Conservation (phyloP, 2,797 vertebrate species). For the Pseudochaenichthys georgianus region DNA sequence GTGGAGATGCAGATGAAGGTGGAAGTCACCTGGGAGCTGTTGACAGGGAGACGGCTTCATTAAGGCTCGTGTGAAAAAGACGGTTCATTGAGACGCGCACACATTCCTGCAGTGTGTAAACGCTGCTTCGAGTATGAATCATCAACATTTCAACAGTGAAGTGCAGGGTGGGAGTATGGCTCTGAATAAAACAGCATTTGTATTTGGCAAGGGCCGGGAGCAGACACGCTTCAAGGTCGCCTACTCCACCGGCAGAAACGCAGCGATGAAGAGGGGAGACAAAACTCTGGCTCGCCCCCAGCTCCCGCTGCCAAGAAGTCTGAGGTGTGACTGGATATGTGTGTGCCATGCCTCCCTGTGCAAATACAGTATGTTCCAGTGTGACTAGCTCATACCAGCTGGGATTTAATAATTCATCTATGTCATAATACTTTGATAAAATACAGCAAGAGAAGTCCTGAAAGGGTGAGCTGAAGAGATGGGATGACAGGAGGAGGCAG, state of each 20-base stretch:
- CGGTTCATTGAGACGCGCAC: constrained; percentile 44
- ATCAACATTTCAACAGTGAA: constrained; percentile 55
- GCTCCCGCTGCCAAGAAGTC: constrained; percentile 56
- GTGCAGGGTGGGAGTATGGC: constrained; percentile 33
- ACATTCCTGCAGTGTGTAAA: constrained; percentile 47
- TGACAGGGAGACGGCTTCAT: constrained; percentile 48
- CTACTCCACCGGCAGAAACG: constrained; percentile 41
- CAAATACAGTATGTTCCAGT: constrained; percentile 14
- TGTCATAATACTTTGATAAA: constrained; percentile 6
- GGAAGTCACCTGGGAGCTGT: constrained; percentile 43
- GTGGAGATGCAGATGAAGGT: not conserved
- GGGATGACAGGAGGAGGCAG: constrained; percentile 3
- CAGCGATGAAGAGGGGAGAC: constrained; percentile 37
- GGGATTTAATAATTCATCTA: constrained; percentile 41
- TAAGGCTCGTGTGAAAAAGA: constrained; percentile 28
- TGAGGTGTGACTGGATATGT: constrained; percentile 45
- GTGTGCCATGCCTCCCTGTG: constrained; percentile 13
- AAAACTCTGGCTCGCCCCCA: constrained; percentile 56
- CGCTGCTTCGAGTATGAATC: constrained; percentile 52
- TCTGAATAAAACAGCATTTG: constrained; percentile 55
- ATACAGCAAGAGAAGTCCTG: not conserved
- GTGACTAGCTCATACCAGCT: constrained; percentile 30
- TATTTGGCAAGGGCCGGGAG: constrained; percentile 44
- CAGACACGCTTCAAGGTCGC: constrained; percentile 72
- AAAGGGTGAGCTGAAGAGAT: constrained; percentile 42